Base-by-base conservation (phyloP, 2,888 invertebrate species). In the Drosophila eohydei region DNA sequence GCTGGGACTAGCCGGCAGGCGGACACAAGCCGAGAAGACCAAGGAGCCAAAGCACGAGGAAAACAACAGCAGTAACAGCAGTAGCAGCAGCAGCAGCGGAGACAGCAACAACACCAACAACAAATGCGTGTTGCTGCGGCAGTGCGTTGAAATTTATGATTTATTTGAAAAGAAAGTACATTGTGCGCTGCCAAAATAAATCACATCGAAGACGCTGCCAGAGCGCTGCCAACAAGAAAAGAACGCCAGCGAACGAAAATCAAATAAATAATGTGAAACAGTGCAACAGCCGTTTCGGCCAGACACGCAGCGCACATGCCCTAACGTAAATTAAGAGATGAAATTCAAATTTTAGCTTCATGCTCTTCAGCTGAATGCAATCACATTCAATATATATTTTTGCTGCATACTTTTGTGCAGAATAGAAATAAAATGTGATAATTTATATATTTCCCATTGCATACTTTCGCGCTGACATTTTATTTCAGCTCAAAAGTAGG, bases 101-200 rank as follows among this genome's bases (percentile, higher is more conserved):
- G 48, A n/a, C 38, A 66, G 21, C 14, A 50, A 21, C 52, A 36
- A 26, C 38, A 52, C 14, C 26, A 54, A 71, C 59, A 82, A 67
- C 64, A 68, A 74, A 69, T 75, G 74, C 65, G 66, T 66, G 59
- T 70, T 71, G 76, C 63, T 70, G 64, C 74, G 56, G 74, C 83
- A 71, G 66, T 81, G 83, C 76, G 90, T 82, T 82, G 90, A 90
- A 89, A 88, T 88, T 88, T 88, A 90, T 88, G 88, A 88, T 88
- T 88, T 90, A 90, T 88, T 88, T 89, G 82, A 81, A 80, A 81
- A 71, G 77, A 86, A 88, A 88, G 89, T 90, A 89, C 89, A 86
- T 86, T 82, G 82, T 82, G 75, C 74, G 77, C 71, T 80, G 81
- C 89, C 84, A 71, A 88, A 89, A 88, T 88, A 88, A 88, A 88